Conservation (phyloP, 2,888 invertebrate genomes). For the Euphydryas editha region DNA sequence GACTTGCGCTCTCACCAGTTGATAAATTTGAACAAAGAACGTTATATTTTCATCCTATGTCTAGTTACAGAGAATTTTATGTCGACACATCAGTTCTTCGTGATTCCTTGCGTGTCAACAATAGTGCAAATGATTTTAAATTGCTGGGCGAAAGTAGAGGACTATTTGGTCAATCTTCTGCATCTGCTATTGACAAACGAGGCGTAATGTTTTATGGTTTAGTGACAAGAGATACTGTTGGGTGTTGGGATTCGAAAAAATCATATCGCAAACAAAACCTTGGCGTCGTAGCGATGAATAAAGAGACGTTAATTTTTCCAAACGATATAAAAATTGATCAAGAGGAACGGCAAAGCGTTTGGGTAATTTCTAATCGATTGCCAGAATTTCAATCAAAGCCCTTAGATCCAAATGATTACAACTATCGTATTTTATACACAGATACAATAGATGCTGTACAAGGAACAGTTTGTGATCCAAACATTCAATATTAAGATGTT, state of each 20-base stretch:
- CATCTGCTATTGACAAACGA: conserved; percentile 87
- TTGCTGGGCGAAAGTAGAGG: conserved; percentile 82
- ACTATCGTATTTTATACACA: conserved; percentile 89
- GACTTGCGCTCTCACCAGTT: conserved; percentile 86
- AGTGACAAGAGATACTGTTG: conserved; percentile 89
- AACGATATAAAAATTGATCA: conserved; percentile 92
- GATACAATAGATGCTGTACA: conserved; percentile 85
- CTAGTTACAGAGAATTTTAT: conserved; percentile 90
- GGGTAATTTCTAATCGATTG: conserved; percentile 90
- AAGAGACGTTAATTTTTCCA: conserved; percentile 88
- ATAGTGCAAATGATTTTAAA: conserved; percentile 64
- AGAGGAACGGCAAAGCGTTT: conserved; percentile 86
- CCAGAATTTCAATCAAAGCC: conserved; percentile 88
- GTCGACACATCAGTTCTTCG: conserved; percentile 87
- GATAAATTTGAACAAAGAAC: conserved; percentile 81
- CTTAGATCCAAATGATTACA: conserved; percentile 85
- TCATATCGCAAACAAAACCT: conserved; percentile 85
- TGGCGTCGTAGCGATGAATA: conserved; percentile 85
- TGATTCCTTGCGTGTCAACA: conserved; percentile 76
- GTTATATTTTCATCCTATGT: conserved; percentile 92
- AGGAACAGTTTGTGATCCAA: conserved; percentile 88
- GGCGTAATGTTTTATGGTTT: conserved; percentile 92
- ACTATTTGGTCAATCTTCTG: conserved; percentile 87
- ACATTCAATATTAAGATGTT: neutral
- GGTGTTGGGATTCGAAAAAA: conserved; percentile 91